Percentiles rank a stretch among this genome's conserved stretches.
phyloP scores from a whole-genome alignment of 2,113 vertebrate species.

The Peromyscus leucopus region DNA sequence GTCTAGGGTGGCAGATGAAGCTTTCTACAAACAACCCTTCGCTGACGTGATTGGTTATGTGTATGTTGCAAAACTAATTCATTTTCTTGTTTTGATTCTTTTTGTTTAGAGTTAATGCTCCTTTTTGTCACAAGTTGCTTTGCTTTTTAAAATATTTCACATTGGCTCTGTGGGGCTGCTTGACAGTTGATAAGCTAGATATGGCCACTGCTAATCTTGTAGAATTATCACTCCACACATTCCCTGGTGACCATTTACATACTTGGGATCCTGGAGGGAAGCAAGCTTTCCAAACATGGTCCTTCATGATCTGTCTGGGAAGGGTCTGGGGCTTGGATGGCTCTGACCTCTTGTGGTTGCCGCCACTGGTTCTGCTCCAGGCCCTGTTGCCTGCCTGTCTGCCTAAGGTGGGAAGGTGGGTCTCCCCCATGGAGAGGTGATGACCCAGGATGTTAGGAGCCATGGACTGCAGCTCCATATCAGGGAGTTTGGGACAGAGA shows the following conservation, averaged over 20 bases:
- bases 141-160: constrained; percentile 76
- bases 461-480: neutral
- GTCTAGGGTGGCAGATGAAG: constrained; percentile 99
- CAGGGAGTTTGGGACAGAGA: neutral
- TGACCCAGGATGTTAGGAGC: neutral
- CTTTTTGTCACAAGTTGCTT: constrained; percentile 78
- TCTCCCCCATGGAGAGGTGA: neutral
- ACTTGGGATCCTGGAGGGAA: constrained; percentile 35
- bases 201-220: constrained; percentile 23
- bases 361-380: neutral
- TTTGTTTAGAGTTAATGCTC: constrained; percentile 68
- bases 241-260: constrained; percentile 12
- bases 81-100: constrained; percentile 83
- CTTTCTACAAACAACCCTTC: constrained; percentile 99
- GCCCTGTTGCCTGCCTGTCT: neutral
- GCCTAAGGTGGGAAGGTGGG: neutral
- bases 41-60: constrained; percentile 99
- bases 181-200: constrained; percentile 50
- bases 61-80: constrained; percentile 98
- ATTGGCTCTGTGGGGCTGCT: constrained; percentile 65
- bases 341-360: constrained; percentile 14
- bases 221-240: constrained; percentile 34
- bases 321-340: neutral
- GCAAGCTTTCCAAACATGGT: constrained; percentile 47
- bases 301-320: constrained; percentile 27